Evolutionary conservation across 2,888 invertebrate species (phyloP), one percentile per base, ranked within the genome.

Genomic region (Platycheirus albimanus): DNA sequence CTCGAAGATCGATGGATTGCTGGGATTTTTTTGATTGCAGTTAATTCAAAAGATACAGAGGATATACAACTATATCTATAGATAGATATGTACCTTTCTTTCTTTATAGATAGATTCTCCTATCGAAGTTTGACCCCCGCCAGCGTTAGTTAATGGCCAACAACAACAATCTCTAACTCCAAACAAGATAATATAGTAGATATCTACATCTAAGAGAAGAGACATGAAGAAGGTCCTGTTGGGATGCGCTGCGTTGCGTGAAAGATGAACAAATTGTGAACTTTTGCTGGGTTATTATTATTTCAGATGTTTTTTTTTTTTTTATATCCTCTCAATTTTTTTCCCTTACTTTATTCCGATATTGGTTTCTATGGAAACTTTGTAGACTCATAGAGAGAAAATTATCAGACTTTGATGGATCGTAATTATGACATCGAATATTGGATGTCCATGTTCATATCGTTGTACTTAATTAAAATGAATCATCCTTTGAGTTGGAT

Each of bases 361-460:
- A 54, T 63, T 36, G 33, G 38, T 74, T 63, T 52, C 79, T 49
- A 61, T 74, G 74, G 64, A 61, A 67, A 74, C 79, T 74, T 79
- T 54, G 66, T 67, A 79, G 74, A 74, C 72, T 74, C 20, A 61
- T 20, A 58, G 56, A 54, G 36, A 36, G 15, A 41, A 45, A 58
- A 66, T 28, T 61, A 69, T 72, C 33, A 45, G 72, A 74, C 74
- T 67, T 79, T 79, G 79, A 79, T 74, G 74, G 79, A 79, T 79
- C 72, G 74, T 79, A 79, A 79, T 79, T 79, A 79, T 74, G 79
- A 79, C 79, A 74, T 72, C 72, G 79, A 79, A 61, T 79, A 79
- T 79, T 74, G 74, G 67, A 74, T 70, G 77, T 77, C 70, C 61
- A 61, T 61, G 61, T 61, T 61, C 77, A 70, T 67, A 79, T 74